These are phyloP conservation scores for Himalopsyche phryganea DNA, from an alignment of 1,140 invertebrate genomes.

Conservation along the genomic window DNA sequence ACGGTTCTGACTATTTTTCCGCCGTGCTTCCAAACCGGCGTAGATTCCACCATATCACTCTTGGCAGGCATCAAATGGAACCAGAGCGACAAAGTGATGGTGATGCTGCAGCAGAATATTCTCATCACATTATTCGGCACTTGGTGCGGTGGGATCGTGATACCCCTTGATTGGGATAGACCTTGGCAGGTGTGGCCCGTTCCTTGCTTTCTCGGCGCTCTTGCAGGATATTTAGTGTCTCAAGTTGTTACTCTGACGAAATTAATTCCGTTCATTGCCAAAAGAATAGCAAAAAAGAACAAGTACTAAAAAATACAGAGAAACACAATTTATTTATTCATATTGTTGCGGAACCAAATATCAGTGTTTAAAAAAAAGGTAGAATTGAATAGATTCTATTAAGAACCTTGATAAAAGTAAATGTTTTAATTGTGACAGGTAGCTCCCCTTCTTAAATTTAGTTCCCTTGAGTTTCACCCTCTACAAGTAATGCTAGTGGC, in stretches of 20 bases:
- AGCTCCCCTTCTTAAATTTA: too few relatives aligned
- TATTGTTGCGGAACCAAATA: too few relatives aligned
- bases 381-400: too few relatives aligned
- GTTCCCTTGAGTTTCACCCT: too few relatives aligned
- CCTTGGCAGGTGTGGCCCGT: slow-evolving; percentile 86
- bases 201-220: slow-evolving; percentile 68
- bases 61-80: slow-evolving; percentile 51
- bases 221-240: slow-evolving; percentile 59
- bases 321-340: too few relatives aligned
- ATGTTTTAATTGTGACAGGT: too few relatives aligned
- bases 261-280: slow-evolving; percentile 37
- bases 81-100: slow-evolving; percentile 50
- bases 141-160: slow-evolving; percentile 82
- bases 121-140: slow-evolving; percentile 70
- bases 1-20: slow-evolving; percentile 66
- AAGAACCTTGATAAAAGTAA: too few relatives aligned
- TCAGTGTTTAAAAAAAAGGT: too few relatives aligned
- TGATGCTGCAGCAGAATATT: slow-evolving; percentile 59
- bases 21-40: slow-evolving; percentile 58
- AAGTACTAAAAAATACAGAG: slow-evolving; percentile 19
- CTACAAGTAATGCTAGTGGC: too few relatives aligned
- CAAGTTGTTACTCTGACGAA: slow-evolving; percentile 55
- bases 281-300: slow-evolving; percentile 19
- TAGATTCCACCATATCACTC: slow-evolving; percentile 54
- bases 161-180: slow-evolving; percentile 89